These are phyloP conservation scores for Syngnathoides biaculeatus DNA, from an alignment of 2,113 vertebrate species.

Conservation along the genomic window DNA sequence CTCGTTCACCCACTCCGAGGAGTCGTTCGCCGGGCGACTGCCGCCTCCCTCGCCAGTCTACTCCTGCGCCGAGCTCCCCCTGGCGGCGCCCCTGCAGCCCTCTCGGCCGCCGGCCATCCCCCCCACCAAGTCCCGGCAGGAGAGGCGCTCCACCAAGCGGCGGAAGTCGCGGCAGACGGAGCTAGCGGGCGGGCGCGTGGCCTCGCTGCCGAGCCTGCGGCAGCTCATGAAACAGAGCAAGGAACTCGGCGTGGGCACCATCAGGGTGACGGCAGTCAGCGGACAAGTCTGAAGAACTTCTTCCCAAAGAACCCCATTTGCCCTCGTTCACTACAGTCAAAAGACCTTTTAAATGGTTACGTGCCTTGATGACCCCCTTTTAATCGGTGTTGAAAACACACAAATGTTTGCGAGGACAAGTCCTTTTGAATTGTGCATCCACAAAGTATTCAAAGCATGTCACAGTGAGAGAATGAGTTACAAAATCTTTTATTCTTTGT, in stretches of 20 bases:
- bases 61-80: conserved; percentile 65
- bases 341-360: conserved; percentile 86
- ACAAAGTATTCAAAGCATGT: conserved; percentile 9
- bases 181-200: conserved; percentile 57
- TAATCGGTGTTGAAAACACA: conserved; percentile 29
- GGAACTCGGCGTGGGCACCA: conserved; percentile 85
- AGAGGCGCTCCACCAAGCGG: conserved; percentile 87
- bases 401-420: conserved; percentile 22
- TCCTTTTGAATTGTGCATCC: neutral
- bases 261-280: conserved; percentile 85
- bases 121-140: conserved; percentile 81
- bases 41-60: conserved; percentile 76
- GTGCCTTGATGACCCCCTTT: conserved; percentile 86
- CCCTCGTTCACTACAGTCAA: conserved; percentile 70
- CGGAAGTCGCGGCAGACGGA: conserved; percentile 85
- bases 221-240: conserved; percentile 94
- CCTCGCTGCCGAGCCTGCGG: conserved; percentile 85
- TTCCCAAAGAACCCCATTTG: conserved; percentile 50
- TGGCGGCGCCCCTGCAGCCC: conserved; percentile 42
- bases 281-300: conserved; percentile 79
- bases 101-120: conserved; percentile 35
- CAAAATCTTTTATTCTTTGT: neutral
- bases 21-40: conserved; percentile 85
- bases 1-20: conserved; percentile 86
- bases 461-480: neutral